A percentile compares a stretch with the other conserved stretches of the same genome.
Evolutionary conservation across 1,140 invertebrate genomes (phyloP).

Genomic region (Berghia stephanieae): DNA sequence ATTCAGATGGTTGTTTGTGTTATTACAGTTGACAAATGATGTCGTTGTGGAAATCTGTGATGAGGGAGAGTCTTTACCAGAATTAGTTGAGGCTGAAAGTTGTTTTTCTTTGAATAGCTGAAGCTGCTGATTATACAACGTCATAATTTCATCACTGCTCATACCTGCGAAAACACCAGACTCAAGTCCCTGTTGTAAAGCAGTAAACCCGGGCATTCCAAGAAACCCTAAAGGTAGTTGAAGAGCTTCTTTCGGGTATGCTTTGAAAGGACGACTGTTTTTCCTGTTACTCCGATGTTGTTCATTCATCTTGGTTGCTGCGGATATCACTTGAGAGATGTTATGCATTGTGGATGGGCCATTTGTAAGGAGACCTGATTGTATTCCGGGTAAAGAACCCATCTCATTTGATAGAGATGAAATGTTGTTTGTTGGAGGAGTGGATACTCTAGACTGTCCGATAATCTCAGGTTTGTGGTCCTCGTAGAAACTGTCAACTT

Average conservation of each 20-base stretch:
- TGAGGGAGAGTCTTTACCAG: background rate
- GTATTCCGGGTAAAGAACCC: background rate
- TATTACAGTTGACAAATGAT: background rate
- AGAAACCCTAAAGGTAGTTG: constrained; percentile 68
- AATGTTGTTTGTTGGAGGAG: background rate
- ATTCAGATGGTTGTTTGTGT: background rate
- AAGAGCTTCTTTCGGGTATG: constrained; percentile 77
- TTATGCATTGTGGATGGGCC: background rate
- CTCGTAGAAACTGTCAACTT: too few relatives aligned
- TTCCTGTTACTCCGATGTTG: constrained; percentile 23
- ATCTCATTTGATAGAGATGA: background rate
- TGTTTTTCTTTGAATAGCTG: constrained; percentile 24
- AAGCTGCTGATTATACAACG: constrained; percentile 43
- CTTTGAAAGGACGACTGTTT: constrained; percentile 74
- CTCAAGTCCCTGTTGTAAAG: constrained; percentile 21
- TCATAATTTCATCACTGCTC: constrained; percentile 42
- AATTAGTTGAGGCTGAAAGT: background rate
- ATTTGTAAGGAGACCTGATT: background rate
- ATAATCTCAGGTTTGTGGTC: background rate
- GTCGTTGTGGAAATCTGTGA: background rate
- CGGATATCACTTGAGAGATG: constrained; percentile 9
- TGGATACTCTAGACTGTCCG: background rate
- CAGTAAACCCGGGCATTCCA: constrained; percentile 37
- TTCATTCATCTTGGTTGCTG: constrained; percentile 12
- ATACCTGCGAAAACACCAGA: constrained; percentile 6